Base-by-base conservation (phyloP, 1,140 invertebrate genomes). In the Reticulitermes speratus region DNA sequence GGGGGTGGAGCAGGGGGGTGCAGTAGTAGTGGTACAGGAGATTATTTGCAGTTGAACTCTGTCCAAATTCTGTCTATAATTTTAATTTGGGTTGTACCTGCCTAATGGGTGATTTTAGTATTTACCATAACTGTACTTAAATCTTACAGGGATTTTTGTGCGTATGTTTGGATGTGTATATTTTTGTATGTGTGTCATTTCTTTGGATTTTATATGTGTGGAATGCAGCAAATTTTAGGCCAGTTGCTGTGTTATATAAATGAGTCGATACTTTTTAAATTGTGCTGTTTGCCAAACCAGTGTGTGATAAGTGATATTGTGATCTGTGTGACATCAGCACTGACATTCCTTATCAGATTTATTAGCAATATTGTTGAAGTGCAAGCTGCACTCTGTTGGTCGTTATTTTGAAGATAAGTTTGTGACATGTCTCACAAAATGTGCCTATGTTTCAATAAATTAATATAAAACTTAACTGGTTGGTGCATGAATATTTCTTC, bases 381-480 rank as follows among this genome's bases (percentile, higher is more conserved):
- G 65, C 65, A 30, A 75, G 65, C 65, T n/a, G 65, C 65, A 75
- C 65, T 75, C 8, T 75, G 65, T 75, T 75, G 65, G 65, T 75
- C n/a, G 30, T 75, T 2, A 75, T 75, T 75, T 75, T 75, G 12
- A 75, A 75, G 65, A 75, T 30, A 30, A 75, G 65, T 75, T 75
- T 75, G 65, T 75, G 65, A 75, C 25, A 75, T 75, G 25, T 75
- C 65, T 75, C 65, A 75, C 65, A 75, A 25, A 75, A 75, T 75
- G 65, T 75, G 65, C 65, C 65, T 75, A 25, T 75, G 65, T 75
- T 75, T 75, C 65, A 75, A 75, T 75, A 75, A 75, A 75, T 75
- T 75, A 30, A 25, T 75, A 75, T 75, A 75, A n/a, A 75, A 75
- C 14, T 55, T 55, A 55, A 5, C 5, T 55, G 52, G 52, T 5